Evolutionary conservation across 2,797 vertebrate species (phyloP).

Genomic region (Helicolenus hilgendorfi): DNA sequence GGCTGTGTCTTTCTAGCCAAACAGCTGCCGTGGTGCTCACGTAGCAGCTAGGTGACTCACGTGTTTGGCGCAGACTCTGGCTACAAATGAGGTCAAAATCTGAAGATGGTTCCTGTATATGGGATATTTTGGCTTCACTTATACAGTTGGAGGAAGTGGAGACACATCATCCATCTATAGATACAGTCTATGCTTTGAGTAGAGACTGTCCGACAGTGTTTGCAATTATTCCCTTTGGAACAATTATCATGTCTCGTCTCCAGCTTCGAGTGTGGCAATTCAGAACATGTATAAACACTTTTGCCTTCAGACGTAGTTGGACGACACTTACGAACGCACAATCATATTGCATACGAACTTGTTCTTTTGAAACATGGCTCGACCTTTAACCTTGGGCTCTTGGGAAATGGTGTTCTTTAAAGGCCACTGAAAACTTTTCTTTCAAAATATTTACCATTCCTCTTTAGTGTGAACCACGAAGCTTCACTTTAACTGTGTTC

Average conservation of each 20-base stretch:
- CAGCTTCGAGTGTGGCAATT: background rate
- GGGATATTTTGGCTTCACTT: too few relatives aligned
- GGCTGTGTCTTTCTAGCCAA: too few relatives aligned
- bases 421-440: background rate
- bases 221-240: background rate
- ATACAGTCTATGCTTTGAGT: too few relatives aligned
- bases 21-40: too few relatives aligned
- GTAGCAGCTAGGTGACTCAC: too few relatives aligned
- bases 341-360: background rate
- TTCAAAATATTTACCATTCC: background rate
- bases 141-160: too few relatives aligned
- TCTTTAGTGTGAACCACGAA: background rate
- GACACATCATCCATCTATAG: too few relatives aligned
- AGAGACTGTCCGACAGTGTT: background rate
- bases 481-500: background rate
- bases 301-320: background rate
- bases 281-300: background rate
- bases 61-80: too few relatives aligned
- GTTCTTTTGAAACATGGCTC: background rate
- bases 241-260: background rate
- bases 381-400: background rate
- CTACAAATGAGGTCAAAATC: too few relatives aligned
- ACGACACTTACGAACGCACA: background rate
- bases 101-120: too few relatives aligned
- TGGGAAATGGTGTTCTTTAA: background rate